These are phyloP conservation scores for Ictalurus punctatus DNA, from an alignment of 2,113 vertebrate genomes.

Conservation along the genomic window DNA sequence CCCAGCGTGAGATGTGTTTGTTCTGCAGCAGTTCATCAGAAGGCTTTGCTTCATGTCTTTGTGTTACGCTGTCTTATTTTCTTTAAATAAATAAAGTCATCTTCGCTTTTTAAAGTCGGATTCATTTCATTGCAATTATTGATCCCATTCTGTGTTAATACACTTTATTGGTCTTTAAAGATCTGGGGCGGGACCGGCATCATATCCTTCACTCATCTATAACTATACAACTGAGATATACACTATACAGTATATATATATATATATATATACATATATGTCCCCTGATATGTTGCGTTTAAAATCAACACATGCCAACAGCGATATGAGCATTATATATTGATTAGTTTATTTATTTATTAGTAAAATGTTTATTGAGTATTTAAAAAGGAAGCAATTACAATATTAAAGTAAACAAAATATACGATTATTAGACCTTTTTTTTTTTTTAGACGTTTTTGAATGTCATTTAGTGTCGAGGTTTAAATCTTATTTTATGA, in stretches of 20 bases:
- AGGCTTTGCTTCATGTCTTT: not conserved
- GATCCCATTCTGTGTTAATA: not conserved
- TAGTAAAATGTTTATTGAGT: too few species aligned
- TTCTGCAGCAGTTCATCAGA: not conserved
- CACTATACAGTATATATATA: too few species aligned
- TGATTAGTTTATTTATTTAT: too few species aligned
- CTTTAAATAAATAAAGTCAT: not conserved
- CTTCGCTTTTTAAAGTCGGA: not conserved
- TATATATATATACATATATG: too few species aligned
- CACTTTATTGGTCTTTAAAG: not conserved
- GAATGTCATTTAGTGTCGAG: not conserved
- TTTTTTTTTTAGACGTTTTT: not conserved
- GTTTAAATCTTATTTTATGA: not conserved
- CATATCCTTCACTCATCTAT: too few species aligned
- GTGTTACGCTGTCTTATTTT: not conserved
- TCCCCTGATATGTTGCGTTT: too few species aligned
- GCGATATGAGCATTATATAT: too few species aligned
- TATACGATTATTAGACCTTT: not conserved
- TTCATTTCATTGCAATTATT: not conserved
- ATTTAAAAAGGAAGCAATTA: not conserved
- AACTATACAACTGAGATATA: too few species aligned
- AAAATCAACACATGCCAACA: too few species aligned
- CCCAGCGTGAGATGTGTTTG: not conserved
- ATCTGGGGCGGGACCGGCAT: not conserved
- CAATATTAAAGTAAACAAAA: not conserved